These are phyloP conservation scores for Atherix ibis DNA, from an alignment of 2,888 invertebrate genomes.

Conservation along the genomic window DNA sequence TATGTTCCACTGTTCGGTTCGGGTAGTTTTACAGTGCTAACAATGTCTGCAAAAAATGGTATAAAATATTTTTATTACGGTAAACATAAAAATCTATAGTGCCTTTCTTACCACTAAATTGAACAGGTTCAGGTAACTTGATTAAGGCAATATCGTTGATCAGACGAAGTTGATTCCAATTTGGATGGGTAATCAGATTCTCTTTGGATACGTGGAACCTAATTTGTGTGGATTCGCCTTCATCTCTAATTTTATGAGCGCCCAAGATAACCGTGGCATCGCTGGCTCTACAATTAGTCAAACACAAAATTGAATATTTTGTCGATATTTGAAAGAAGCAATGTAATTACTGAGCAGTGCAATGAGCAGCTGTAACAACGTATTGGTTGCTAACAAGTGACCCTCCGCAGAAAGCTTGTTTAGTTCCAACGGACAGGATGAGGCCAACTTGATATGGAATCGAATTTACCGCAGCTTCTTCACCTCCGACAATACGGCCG, in stretches of 20 bases:
- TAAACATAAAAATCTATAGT: too few species aligned
- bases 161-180: slow-evolving; percentile 3
- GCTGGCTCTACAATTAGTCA: too few species aligned
- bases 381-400: slow-evolving; percentile 5
- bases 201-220: slow-evolving; percentile 2
- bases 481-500: slow-evolving; percentile 28
- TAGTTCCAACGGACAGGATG: not conserved
- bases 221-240: slow-evolving; percentile 2
- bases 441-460: slow-evolving; percentile 21
- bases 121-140: slow-evolving; percentile 4
- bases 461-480: slow-evolving; percentile 21
- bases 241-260: slow-evolving; percentile 7
- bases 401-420: slow-evolving; percentile 4
- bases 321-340: too few species aligned
- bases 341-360: too few species aligned
- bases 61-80: too few species aligned
- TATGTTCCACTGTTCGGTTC: too few species aligned
- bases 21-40: too few species aligned
- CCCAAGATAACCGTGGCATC: slow-evolving; percentile 7
- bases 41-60: too few species aligned
- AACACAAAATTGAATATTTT: too few species aligned
- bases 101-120: slow-evolving; percentile 7
- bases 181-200: slow-evolving; percentile 6
- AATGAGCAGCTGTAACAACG: slow-evolving; percentile 8
- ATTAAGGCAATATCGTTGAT: slow-evolving; percentile 9